Evolutionary conservation across 2,797 vertebrate species (phyloP).

Genomic region (Phataginus tricuspis): DNA sequence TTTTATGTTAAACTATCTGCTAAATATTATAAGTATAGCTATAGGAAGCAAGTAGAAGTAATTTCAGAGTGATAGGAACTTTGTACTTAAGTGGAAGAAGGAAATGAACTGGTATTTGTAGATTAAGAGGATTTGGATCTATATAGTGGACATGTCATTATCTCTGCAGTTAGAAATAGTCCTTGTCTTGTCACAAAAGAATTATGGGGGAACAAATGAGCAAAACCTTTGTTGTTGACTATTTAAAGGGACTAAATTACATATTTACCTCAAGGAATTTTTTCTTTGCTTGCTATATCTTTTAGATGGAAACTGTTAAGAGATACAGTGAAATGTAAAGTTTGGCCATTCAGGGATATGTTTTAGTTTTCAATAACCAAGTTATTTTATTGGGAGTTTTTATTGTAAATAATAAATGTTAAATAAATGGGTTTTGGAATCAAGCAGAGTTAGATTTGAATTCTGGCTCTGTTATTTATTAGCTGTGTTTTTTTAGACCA

Average conservation of each 20-base stretch:
- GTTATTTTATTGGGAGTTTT: constrained; percentile 8
- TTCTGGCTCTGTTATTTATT: not conserved
- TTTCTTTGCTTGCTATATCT: not conserved
- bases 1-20: not conserved
- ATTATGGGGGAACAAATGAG: not conserved
- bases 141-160: not conserved
- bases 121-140: not conserved
- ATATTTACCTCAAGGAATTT: not conserved
- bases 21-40: not conserved
- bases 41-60: constrained; percentile 36
- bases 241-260: not conserved
- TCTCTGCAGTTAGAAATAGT: not conserved
- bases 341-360: not conserved
- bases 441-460: not conserved
- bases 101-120: not conserved
- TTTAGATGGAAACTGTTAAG: not conserved
- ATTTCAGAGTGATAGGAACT: constrained; percentile 11
- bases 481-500: not conserved
- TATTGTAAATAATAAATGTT: constrained; percentile 16
- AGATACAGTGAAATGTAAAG: constrained; percentile 21
- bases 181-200: not conserved
- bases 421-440: not conserved
- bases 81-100: not conserved
- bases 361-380: constrained; percentile 31
- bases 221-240: not conserved